A percentile compares a stretch with the other conserved stretches of the same genome.
phyloP scores from a whole-genome alignment of 92 coral and sea anemone genomes.

The Porites divaricata region DNA sequence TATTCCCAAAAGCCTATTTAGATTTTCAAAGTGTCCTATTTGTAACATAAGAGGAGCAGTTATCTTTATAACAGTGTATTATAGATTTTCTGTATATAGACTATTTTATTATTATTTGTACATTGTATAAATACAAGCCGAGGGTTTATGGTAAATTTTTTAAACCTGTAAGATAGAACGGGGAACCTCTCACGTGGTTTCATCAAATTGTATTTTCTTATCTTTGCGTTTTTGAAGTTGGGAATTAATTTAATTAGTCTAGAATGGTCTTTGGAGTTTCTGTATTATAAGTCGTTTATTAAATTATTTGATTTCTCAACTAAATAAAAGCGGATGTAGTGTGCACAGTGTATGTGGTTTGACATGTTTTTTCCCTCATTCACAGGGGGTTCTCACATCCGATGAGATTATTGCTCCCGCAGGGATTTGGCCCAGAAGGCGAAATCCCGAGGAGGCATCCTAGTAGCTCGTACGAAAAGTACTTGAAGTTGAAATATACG shows the following conservation, averaged over 20 bases:
- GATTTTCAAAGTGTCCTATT: slow-evolving; percentile 37
- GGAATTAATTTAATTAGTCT: slow-evolving; percentile 23
- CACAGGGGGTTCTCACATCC: no score
- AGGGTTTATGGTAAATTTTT: slow-evolving; percentile 33
- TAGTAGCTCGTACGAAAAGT: no score
- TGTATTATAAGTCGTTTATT: background rate
- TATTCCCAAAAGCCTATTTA: slow-evolving; percentile 10
- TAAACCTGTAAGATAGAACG: slow-evolving; percentile 31
- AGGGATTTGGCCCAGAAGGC: no score
- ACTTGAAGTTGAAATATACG: no score
- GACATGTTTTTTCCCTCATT: no score
- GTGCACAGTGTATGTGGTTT: background rate
- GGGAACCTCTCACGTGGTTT: slow-evolving; percentile 28
- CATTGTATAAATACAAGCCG: slow-evolving; percentile 28
- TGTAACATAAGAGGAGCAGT: slow-evolving; percentile 64
- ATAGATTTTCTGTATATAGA: slow-evolving; percentile 39
- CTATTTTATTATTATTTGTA: slow-evolving; percentile 53
- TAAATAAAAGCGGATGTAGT: slow-evolving; percentile 15
- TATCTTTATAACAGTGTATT: slow-evolving; percentile 39
- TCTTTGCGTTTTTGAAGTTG: slow-evolving; percentile 32
- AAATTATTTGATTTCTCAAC: slow-evolving; percentile 41
- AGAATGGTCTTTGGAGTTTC: slow-evolving; percentile 21
- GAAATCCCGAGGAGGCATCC: no score
- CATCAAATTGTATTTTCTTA: slow-evolving; percentile 54
- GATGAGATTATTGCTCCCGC: no score